Evolutionary conservation across 2,888 invertebrate species (phyloP).

Genomic region (Frankliniella fusca): DNA sequence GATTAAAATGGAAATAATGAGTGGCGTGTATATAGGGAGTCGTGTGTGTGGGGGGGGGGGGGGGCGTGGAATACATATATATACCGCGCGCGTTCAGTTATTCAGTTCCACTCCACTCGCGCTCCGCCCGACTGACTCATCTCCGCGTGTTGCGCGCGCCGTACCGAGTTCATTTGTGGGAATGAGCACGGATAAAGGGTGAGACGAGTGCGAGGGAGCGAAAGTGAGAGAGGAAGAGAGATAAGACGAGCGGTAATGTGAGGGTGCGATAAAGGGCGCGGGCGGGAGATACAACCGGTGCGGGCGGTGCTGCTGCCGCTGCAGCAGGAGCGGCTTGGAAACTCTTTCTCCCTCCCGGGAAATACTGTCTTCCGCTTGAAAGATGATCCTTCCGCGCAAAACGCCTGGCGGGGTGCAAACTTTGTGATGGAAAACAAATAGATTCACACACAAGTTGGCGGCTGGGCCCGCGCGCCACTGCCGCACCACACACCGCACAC

Average conservation of each 20-base stretch:
- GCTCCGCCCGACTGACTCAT: no score
- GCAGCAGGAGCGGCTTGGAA: not conserved
- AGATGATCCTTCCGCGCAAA: conserved; percentile 8
- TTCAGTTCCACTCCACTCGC: no score
- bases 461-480: not conserved
- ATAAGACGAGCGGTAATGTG: not conserved
- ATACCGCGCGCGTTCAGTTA: no score
- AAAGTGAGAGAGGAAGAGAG: not conserved
- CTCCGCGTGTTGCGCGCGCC: no score
- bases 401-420: not conserved
- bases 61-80: no score
- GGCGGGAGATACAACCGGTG: not conserved
- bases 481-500: no score
- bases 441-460: not conserved
- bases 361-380: conserved; percentile 24
- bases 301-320: not conserved
- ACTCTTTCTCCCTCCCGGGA: not conserved
- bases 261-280: not conserved
- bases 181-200: not conserved
- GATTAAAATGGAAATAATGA: no score
- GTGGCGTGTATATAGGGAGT: no score
- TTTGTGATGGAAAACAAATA: conserved; percentile 22
- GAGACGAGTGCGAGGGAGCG: not conserved
- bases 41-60: no score
- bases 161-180: no score